These are phyloP conservation scores for Gallinago jamesoni DNA, from an alignment of 2,113 vertebrate species.

Conservation along the genomic window DNA sequence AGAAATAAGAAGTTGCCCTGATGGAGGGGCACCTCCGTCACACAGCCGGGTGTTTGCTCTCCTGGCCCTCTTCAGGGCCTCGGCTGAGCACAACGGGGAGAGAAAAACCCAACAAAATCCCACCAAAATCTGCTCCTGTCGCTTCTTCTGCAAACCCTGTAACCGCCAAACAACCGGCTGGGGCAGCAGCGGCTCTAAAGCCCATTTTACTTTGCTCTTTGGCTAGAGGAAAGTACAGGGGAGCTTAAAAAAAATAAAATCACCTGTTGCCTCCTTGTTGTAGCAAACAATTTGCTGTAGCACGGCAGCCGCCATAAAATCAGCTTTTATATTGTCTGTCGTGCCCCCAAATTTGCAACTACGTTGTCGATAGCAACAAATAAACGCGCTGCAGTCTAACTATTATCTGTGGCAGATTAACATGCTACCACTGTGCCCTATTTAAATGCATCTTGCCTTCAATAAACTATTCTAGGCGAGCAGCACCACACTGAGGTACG, in stretches of 20 bases:
- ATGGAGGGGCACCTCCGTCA: not conserved
- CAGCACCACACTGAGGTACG: slow-evolving; percentile 58
- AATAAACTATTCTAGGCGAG: slow-evolving; percentile 39
- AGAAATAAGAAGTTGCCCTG: not conserved
- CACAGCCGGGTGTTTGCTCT: not conserved
- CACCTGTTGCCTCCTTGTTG: slow-evolving; percentile 36
- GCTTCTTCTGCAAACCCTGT: not conserved
- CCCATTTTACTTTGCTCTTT: not conserved
- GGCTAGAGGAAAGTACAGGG: not conserved
- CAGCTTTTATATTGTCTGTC: slow-evolving; percentile 34
- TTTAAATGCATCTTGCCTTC: slow-evolving; percentile 55
- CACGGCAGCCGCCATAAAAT: slow-evolving; percentile 34
- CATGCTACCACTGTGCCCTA: slow-evolving; percentile 53
- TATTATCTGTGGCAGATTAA: slow-evolving; percentile 67
- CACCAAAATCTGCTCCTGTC: not conserved
- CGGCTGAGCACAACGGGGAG: not conserved
- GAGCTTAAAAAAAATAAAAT: not conserved
- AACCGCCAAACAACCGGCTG: not conserved
- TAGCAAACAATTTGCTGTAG: slow-evolving; percentile 29
- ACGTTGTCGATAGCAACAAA: slow-evolving; percentile 40
- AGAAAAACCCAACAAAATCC: not conserved
- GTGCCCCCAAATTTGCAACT: slow-evolving; percentile 40
- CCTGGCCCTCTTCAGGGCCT: not conserved
- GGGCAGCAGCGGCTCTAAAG: not conserved
- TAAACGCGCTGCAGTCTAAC: slow-evolving; percentile 63